Conservation (phyloP, 1,140 invertebrate species). For the Zeugodacus cucurbitae region DNA sequence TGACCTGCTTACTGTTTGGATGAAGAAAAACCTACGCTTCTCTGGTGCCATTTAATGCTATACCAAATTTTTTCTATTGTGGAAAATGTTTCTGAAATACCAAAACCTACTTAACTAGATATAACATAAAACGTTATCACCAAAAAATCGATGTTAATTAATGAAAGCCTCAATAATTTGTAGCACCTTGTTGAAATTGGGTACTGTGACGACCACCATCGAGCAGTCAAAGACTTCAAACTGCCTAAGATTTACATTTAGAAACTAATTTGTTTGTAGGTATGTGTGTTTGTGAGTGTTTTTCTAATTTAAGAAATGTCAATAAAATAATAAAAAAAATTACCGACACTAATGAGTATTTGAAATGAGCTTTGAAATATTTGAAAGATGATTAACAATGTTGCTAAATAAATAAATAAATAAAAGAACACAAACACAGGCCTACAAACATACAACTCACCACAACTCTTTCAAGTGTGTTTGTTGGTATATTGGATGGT, state of each 20-base stretch:
- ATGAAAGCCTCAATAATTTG: constrained; percentile 4
- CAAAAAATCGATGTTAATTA: not conserved
- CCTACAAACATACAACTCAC: not conserved
- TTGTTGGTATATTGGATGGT: not conserved
- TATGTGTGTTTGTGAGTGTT: not conserved
- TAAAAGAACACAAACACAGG: not conserved
- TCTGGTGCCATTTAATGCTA: too few species aligned
- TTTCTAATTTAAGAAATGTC: not conserved
- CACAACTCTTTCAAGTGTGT: not conserved
- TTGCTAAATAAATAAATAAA: constrained; percentile 24
- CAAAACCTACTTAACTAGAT: too few species aligned
- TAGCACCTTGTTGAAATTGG: not conserved
- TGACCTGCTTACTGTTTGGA: too few species aligned
- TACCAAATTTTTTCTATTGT: too few species aligned
- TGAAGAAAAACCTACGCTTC: too few species aligned
- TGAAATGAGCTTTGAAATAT: constrained; percentile 20
- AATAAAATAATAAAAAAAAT: constrained; percentile 29
- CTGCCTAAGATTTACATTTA: not conserved
- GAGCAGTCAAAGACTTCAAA: not conserved
- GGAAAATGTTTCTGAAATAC: too few species aligned
- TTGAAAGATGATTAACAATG: constrained; percentile 5
- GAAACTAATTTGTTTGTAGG: not conserved
- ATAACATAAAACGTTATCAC: too few species aligned
- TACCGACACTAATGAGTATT: not conserved
- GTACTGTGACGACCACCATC: not conserved